Evolutionary conservation across 1,140 invertebrate species (phyloP), one percentile per base, ranked within the genome.

Genomic region (Drosophila kepulauana): DNA sequence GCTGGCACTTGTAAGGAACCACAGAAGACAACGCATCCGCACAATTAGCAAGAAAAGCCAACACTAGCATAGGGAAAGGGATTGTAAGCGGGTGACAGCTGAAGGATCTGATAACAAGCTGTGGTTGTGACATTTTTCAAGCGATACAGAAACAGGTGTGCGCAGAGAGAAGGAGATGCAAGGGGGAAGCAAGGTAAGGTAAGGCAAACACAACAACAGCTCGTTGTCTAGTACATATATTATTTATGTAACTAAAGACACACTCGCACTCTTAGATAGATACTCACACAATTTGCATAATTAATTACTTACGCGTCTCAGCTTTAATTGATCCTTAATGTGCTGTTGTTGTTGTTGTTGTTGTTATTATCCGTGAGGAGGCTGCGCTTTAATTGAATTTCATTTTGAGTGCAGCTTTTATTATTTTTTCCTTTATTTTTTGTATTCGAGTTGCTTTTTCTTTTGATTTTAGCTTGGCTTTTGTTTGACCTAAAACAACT

Each of bases 91-190:
- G 16, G 49, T 71, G 68, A 48, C 68, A 72, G 59, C 46, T 77
- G 58, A 77, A 72, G 75, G 43, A 65, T 73, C 61, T 78, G 61
- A 78, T 78, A 78, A 78, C 76, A 78, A 75, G 72, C 69, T 46
- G 35, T 15, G 41, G 15, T 25, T 25, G 20, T 76, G 62, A 76
- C 68, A 69, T 46, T 72, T 49, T 41, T 54, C 54, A 67, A 61
- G 72, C 38, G 33, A 38, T 56, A 45, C 38, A 74, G 33, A 73
- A 48, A 73, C 41, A 67, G 30, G 57, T 56, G 56, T 45, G 61
- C 38, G 41, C 45, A 71, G 15, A 65, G 28, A 30, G 20, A 52
- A 35, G 52, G 4, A 5, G 49, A 25, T 0, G 11, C 1, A 25
- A 25, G 3, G 49, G 8, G 20, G 11, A 5, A 51, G 20, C 4